Evolutionary conservation across 2,797 vertebrate species (phyloP).

Genomic region (Notolabrus celidotus): DNA sequence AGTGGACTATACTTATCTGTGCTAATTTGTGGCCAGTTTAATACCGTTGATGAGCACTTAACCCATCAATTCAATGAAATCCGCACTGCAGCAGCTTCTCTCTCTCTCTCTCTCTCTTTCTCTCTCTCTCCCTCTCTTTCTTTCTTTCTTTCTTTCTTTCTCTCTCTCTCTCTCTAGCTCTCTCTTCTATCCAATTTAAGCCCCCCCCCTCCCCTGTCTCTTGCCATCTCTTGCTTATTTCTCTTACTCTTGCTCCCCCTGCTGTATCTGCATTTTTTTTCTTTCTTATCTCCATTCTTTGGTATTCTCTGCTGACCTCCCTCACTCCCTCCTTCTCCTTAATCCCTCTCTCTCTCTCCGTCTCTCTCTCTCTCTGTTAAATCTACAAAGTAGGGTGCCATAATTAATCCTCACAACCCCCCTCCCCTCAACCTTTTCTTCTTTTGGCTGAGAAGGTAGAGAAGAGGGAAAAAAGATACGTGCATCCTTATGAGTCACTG

Average conservation of each 20-base stretch:
- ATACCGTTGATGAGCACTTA: slow-evolving; percentile 53
- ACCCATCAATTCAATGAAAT: slow-evolving; percentile 67
- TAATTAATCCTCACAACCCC: slow-evolving; percentile 6
- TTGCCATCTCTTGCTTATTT: slow-evolving; percentile 45
- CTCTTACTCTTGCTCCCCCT: slow-evolving; percentile 75
- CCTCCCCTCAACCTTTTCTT: neutral
- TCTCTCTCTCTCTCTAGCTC: slow-evolving; percentile 29
- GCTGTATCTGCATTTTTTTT: slow-evolving; percentile 62
- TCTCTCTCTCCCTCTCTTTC: slow-evolving; percentile 43
- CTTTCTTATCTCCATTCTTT: slow-evolving; percentile 5
- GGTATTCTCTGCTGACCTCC: slow-evolving; percentile 16
- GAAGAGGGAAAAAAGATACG: slow-evolving; percentile 31
- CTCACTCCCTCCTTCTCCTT: neutral
- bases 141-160: too few relatives aligned
- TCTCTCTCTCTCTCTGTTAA: neutral
- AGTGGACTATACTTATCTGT: slow-evolving; percentile 26
- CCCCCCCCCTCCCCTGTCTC: slow-evolving; percentile 23
- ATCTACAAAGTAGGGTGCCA: slow-evolving; percentile 1
- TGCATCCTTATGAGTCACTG: slow-evolving; percentile 57
- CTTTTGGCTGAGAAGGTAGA: slow-evolving; percentile 31
- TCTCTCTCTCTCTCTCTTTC: slow-evolving; percentile 34
- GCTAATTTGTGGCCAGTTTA: slow-evolving; percentile 55
- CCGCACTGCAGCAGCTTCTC: slow-evolving; percentile 81
- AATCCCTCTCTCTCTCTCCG: neutral
- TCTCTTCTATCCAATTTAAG: slow-evolving; percentile 58